Evolutionary conservation across 2,888 invertebrate genomes (phyloP).

Genomic region (Oligia fasciuncula): DNA sequence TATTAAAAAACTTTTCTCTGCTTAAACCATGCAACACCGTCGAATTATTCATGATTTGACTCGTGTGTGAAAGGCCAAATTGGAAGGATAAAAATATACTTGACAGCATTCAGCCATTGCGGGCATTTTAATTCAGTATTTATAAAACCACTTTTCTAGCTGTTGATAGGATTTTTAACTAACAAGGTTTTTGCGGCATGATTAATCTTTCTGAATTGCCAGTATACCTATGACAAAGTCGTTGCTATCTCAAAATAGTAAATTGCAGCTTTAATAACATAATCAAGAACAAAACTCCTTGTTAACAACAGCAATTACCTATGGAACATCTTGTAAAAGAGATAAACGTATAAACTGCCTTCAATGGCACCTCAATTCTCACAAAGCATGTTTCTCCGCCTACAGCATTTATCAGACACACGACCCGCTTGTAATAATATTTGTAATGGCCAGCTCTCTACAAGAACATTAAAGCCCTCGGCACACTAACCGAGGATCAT

Average conservation of each 20-base stretch:
- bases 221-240: background rate
- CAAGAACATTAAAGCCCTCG: constrained; percentile 27
- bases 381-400: constrained; percentile 49
- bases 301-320: background rate
- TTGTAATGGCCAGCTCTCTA: constrained; percentile 39
- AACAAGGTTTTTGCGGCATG: fast-evolving
- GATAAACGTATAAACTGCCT: background rate
- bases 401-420: constrained; percentile 36
- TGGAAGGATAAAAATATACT: constrained; percentile 69
- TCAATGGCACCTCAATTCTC: constrained; percentile 14
- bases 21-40: constrained; percentile 72
- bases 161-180: background rate
- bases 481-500: constrained; percentile 7
- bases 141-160: constrained; percentile 15
- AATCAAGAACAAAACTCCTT: background rate
- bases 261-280: background rate
- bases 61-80: constrained; percentile 68
- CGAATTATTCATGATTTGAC: constrained; percentile 72
- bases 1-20: constrained; percentile 73
- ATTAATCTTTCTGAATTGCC: background rate
- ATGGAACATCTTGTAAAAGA: constrained; percentile 26
- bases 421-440: constrained; percentile 36
- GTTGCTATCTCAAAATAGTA: background rate
- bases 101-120: constrained; percentile 46
- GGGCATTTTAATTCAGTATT: constrained; percentile 40